A percentile compares a stretch with the other conserved stretches of the same genome.
These are phyloP conservation scores for Malachius bipustulatus DNA, from an alignment of 2,888 invertebrate genomes.

Conservation along the genomic window DNA sequence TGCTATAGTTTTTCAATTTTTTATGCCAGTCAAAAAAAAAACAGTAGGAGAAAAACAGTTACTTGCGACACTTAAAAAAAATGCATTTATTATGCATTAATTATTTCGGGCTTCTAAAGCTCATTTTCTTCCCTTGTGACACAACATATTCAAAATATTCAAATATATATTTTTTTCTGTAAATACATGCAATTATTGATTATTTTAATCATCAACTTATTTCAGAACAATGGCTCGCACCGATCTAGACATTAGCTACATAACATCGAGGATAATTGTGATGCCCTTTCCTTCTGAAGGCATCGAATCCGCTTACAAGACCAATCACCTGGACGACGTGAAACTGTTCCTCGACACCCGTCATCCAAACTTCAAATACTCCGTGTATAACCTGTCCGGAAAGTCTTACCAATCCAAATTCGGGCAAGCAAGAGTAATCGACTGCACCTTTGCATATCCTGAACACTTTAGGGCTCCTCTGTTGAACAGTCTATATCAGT, in stretches of 20 bases:
- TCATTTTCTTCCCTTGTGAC: no score
- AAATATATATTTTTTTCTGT: no score
- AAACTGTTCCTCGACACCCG: slow-evolving; percentile 65
- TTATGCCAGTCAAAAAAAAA: no score
- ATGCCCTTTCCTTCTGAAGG: slow-evolving; percentile 96
- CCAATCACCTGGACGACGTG: slow-evolving; percentile 89
- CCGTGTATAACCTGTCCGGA: slow-evolving; percentile 75
- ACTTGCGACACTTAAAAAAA: no score
- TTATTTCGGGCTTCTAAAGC: no score
- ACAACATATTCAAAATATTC: no score
- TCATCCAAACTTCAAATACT: slow-evolving; percentile 60
- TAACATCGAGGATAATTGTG: slow-evolving; percentile 81
- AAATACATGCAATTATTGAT: no score
- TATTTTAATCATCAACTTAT: no score
- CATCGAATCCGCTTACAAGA: slow-evolving; percentile 82
- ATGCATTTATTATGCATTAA: no score
- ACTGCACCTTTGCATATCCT: slow-evolving; percentile 55
- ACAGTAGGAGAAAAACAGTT: no score
- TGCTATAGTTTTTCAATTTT: no score
- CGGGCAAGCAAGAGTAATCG: slow-evolving; percentile 49
- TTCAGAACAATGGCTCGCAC: slow-evolving; percentile 67
- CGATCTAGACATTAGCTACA: slow-evolving; percentile 84
- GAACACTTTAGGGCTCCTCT: slow-evolving; percentile 62
- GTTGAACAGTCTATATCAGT: slow-evolving; percentile 65
- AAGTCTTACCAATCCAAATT: slow-evolving; percentile 40